Percentiles rank a stretch among this genome's conserved stretches.
Evolutionary conservation across 2,888 invertebrate genomes (phyloP).

Genomic region (Lycocerus yunnanus): DNA sequence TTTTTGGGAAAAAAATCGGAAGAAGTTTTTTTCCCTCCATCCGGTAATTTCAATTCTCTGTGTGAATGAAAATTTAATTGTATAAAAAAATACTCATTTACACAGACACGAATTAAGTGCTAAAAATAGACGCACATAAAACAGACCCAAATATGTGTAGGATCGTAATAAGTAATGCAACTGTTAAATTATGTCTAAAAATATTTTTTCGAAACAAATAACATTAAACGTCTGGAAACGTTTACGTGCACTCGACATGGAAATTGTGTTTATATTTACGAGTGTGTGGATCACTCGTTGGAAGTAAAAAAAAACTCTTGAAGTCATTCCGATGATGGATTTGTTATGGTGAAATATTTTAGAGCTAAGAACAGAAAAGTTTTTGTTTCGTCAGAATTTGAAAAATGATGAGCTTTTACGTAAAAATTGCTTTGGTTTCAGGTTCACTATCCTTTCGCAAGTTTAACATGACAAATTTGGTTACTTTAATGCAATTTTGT

Average conservation of each 20-base stretch:
- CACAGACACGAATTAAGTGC: background rate
- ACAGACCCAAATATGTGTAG: background rate
- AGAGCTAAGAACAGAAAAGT: background rate
- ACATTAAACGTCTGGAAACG: conserved; percentile 3
- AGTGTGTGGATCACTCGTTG: background rate
- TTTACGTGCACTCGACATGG: conserved; percentile 14
- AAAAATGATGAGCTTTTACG: background rate
- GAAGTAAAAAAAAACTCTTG: background rate
- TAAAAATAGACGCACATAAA: background rate
- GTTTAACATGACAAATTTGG: background rate
- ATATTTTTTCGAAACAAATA: conserved; percentile 3
- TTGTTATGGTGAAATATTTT: conserved; percentile 3
- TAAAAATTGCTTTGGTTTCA: background rate
- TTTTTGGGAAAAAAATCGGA: background rate
- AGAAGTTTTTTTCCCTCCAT: background rate
- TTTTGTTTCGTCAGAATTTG: background rate
- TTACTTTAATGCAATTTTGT: background rate
- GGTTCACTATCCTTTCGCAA: background rate
- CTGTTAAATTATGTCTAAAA: conserved; percentile 10
- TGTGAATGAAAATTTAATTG: background rate
- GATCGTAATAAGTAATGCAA: background rate
- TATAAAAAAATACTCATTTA: background rate
- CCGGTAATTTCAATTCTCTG: background rate
- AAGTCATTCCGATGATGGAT: background rate
- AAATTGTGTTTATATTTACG: conserved; percentile 10